phyloP scores from a whole-genome alignment of 2,113 vertebrate species.

The Alexandromys fortis region DNA sequence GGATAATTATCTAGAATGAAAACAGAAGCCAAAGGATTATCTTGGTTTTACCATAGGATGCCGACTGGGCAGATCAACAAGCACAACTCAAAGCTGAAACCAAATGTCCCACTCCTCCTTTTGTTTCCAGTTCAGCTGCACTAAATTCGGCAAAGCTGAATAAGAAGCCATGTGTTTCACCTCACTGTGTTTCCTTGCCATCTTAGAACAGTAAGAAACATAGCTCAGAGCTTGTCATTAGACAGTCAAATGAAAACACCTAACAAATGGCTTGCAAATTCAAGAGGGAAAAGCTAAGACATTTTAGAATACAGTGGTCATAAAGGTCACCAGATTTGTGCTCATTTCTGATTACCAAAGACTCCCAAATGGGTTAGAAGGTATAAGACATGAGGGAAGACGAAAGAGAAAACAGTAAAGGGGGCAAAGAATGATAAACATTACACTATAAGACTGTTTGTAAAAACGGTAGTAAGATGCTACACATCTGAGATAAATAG shows the following conservation, averaged over 20 bases:
- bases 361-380: background rate
- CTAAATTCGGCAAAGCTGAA: background rate
- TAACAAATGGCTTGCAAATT: background rate
- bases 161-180: background rate
- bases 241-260: background rate
- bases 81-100: background rate
- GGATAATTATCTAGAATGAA: constrained; percentile 52
- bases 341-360: background rate
- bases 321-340: background rate
- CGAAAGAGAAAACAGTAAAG: background rate
- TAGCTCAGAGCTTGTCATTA: background rate
- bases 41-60: background rate
- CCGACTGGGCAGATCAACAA: background rate
- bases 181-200: background rate
- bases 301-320: background rate
- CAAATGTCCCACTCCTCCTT: background rate
- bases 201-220: background rate
- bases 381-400: background rate
- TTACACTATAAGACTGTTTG: background rate
- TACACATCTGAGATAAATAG: background rate
- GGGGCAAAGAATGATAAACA: background rate
- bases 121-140: background rate
- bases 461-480: background rate
- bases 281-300: constrained; percentile 7
- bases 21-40: constrained; percentile 37